Conservation (phyloP, 2,797 vertebrate species). For the Spheniscus humboldti region DNA sequence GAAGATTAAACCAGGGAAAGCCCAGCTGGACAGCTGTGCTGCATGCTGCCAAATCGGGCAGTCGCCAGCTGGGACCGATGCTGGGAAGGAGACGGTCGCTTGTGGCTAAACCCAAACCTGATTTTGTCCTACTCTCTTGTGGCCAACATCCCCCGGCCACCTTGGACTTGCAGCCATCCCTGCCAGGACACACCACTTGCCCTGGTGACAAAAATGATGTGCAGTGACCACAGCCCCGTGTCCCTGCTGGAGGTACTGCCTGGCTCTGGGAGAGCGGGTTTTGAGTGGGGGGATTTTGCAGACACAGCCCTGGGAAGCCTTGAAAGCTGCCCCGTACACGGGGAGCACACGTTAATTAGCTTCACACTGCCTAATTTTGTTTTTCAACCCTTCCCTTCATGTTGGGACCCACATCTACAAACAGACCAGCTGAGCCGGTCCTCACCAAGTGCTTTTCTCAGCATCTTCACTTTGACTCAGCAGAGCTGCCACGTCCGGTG, state of each 20-base stretch:
- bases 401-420: not conserved
- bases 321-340: not conserved
- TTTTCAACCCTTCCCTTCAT: not conserved
- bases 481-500: accelerated
- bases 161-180: not conserved
- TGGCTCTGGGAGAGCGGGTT: not conserved
- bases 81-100: not conserved
- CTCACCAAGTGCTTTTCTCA: not conserved
- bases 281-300: not conserved
- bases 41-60: not conserved
- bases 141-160: not conserved
- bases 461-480: not conserved
- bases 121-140: not conserved
- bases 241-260: accelerated
- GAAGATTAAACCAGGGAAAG: not conserved
- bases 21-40: not conserved
- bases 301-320: not conserved
- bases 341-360: not conserved
- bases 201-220: not conserved
- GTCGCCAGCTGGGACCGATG: not conserved
- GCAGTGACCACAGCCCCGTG: not conserved
- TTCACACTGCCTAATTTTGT: not conserved
- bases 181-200: not conserved
- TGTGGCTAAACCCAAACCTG: not conserved
- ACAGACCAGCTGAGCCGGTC: not conserved